Evolutionary conservation across 2,888 invertebrate species (phyloP), one percentile per base, ranked within the genome.

Genomic region (Drosophila ezoana): DNA sequence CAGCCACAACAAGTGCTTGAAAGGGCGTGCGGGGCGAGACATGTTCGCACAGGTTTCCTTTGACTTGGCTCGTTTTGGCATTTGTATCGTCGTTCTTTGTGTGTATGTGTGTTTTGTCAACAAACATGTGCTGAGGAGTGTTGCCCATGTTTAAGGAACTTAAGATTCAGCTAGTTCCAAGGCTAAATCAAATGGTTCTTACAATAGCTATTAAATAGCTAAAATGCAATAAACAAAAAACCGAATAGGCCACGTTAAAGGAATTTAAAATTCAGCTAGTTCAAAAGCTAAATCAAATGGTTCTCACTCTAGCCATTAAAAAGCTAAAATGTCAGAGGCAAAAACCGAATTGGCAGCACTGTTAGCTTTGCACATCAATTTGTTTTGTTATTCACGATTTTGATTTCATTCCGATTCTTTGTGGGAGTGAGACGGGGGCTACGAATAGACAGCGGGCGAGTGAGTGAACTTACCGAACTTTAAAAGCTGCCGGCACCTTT

Each of bases 401-500:
- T 20, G 56, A 65, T 57, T 75, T 43, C 45, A 8, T 70, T 70
- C 70, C 8, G 61, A 52, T 9, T 53, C 23, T 10, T 11, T 35
- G 0, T 18, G 10, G 1, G 20, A 5, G 18, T 33, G 10, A 16
- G 37, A 38, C 23, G 2, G 11, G 2, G 28, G 28, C 8, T 8
- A 8, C 32, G 37, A 37, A 54, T 5, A 16, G 37, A 18, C 5
- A 10, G 35, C 52, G 32, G 16, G 23, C 28, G 14, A 23, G 37
- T 28, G 33, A 4, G 1, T 48, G 4, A 48, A 70, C 74, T 75
- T 75, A 75, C 74, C 76, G 49, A 57, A 59, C n/a, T 49, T 62
- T 16, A 11, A 57, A 45, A 57, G 62, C 53, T 59, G 41, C 28
- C 52, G 57, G 54, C 40, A 44, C 40, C 28, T 28, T 28, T 23